Percentiles rank a stretch among this genome's conserved stretches.
Evolutionary conservation across 2,113 vertebrate species (phyloP).

Genomic region (Lagenorhynchus albirostris): DNA sequence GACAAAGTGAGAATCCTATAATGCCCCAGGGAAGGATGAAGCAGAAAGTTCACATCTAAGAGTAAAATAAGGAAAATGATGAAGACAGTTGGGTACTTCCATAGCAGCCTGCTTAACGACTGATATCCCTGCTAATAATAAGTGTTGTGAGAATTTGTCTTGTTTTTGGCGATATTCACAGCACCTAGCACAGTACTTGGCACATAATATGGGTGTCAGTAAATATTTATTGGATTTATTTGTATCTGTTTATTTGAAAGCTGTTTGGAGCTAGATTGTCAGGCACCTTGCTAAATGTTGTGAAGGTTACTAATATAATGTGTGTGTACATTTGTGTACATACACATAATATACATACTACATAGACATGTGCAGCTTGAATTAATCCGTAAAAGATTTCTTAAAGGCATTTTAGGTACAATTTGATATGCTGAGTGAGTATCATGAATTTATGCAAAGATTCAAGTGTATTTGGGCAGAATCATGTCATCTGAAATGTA

Average conservation of each 20-base stretch:
- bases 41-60: conserved; percentile 24
- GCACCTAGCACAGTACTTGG: not conserved
- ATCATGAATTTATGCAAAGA: not conserved
- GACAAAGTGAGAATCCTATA: conserved; percentile 49
- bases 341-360: not conserved
- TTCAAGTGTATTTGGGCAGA: conserved; percentile 15
- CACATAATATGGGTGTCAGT: not conserved
- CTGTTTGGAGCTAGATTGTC: not conserved
- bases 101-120: not conserved
- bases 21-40: conserved; percentile 44
- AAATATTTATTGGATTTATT: not conserved
- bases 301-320: not conserved
- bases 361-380: not conserved
- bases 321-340: not conserved
- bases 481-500: not conserved
- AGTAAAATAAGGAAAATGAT: conserved; percentile 39
- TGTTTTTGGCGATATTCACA: not conserved
- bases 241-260: conserved; percentile 18
- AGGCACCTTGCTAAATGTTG: not conserved
- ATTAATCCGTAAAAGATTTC: conserved; percentile 7
- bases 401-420: not conserved
- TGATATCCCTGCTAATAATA: not conserved
- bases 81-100: not conserved
- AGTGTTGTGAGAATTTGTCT: not conserved
- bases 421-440: not conserved